Percentiles rank a stretch among this genome's conserved stretches.
These are phyloP conservation scores for Tanytarsus gracilentus DNA, from an alignment of 2,888 invertebrate genomes.

Conservation along the genomic window DNA sequence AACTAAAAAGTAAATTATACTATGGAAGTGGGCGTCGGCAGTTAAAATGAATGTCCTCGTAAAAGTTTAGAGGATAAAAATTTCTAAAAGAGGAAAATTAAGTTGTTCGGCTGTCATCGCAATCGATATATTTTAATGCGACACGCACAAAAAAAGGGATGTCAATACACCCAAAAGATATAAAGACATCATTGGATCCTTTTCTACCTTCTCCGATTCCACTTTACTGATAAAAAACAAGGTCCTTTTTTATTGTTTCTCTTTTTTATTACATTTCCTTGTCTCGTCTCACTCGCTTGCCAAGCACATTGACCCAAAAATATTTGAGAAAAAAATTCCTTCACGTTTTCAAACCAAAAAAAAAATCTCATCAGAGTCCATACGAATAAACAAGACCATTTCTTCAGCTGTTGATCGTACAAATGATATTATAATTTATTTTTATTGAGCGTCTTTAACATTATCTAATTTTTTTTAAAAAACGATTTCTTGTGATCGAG, in stretches of 20 bases:
- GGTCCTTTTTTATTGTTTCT: neutral
- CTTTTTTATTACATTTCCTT: neutral
- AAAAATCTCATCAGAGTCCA: neutral
- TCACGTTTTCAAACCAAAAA: neutral
- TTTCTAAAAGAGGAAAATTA: neutral
- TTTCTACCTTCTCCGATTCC: slow-evolving; percentile 12
- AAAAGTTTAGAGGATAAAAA: neutral
- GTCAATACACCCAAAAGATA: neutral
- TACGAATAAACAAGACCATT: neutral
- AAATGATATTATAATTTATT: slow-evolving; percentile 28
- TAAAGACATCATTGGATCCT: slow-evolving; percentile 16
- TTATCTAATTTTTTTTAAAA: slow-evolving; percentile 28
- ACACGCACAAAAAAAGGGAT: neutral
- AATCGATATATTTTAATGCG: neutral
- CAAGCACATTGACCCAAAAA: slow-evolving; percentile 1
- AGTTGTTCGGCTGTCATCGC: neutral
- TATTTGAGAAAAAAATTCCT: neutral
- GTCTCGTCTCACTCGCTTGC: neutral
- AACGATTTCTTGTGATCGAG: slow-evolving; percentile 18
- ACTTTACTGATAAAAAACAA: neutral
- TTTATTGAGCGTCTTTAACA: slow-evolving; percentile 24
- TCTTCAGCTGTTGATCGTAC: slow-evolving; percentile 27
- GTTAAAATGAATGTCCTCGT: no score
- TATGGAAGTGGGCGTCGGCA: no score
- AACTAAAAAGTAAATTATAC: no score